phyloP scores from a whole-genome alignment of 92 coral and sea anemone genomes.

The Umimayanthus chanpuru region DNA sequence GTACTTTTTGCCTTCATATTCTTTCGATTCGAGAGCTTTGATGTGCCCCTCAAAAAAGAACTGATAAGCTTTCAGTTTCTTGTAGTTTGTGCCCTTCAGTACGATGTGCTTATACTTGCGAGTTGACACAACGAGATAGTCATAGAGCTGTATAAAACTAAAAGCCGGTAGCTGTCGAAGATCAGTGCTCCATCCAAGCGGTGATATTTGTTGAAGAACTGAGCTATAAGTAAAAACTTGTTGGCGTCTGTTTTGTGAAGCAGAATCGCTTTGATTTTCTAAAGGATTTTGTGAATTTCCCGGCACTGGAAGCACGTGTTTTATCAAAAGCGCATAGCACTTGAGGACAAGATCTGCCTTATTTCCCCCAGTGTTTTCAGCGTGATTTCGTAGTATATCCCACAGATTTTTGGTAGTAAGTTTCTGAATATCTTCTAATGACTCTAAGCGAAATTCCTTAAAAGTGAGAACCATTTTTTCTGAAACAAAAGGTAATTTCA shows the following conservation, averaged over 20 bases:
- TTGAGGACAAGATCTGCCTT: no score
- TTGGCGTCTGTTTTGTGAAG: not conserved
- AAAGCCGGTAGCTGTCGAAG: no score
- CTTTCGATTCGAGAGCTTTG: conserved; percentile 55
- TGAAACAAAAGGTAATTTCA: conserved; percentile 3
- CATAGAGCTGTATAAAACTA: conserved; percentile 57
- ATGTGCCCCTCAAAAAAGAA: conserved; percentile 62
- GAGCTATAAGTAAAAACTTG: not conserved
- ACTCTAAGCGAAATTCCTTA: conserved; percentile 25
- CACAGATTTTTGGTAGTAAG: conserved; percentile 17
- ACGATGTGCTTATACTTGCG: conserved; percentile 43
- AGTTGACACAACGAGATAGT: conserved; percentile 58
- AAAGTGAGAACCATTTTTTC: conserved; percentile 11
- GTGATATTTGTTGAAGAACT: conserved; percentile 37
- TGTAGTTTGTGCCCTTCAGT: conserved; percentile 58
- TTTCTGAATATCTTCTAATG: conserved; percentile 28
- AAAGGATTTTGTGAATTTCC: no score
- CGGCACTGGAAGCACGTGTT: no score
- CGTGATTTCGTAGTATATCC: conserved; percentile 17
- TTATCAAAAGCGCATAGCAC: no score
- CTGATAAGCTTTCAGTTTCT: conserved; percentile 59
- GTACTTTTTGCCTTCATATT: conserved; percentile 40
- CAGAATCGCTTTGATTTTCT: not conserved
- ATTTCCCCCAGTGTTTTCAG: no score
- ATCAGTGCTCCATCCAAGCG: conserved; percentile 61